Conservation (phyloP, 2,888 invertebrate genomes). For the Cosmopolites sordidus region DNA sequence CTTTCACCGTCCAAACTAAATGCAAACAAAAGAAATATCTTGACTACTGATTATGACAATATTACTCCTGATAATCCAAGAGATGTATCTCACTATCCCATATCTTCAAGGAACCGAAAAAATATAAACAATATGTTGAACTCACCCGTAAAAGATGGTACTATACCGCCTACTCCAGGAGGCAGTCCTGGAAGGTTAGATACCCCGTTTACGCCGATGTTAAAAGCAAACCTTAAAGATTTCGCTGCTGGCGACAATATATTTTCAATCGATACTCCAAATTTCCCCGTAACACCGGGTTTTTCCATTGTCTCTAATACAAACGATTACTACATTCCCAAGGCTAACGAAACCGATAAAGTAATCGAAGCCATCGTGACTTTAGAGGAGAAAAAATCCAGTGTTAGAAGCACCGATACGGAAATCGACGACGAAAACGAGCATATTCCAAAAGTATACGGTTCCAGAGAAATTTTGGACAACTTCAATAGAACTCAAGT, state of each 20-base stretch:
- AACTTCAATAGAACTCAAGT: slow-evolving; percentile 12
- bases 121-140: slow-evolving; percentile 19
- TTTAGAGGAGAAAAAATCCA: slow-evolving; percentile 21
- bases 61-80: slow-evolving; percentile 9
- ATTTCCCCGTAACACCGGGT: slow-evolving; percentile 25
- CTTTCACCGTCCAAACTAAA: slow-evolving; percentile 21
- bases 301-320: slow-evolving; percentile 10
- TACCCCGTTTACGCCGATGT: slow-evolving; percentile 25
- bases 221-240: slow-evolving; percentile 24
- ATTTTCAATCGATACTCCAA: slow-evolving; percentile 24
- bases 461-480: slow-evolving; percentile 8
- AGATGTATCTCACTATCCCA: slow-evolving; percentile 4
- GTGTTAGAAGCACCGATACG: slow-evolving; percentile 20
- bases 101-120: slow-evolving; percentile 12
- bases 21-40: slow-evolving; percentile 22
- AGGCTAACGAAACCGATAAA: slow-evolving; percentile 20
- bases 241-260: slow-evolving; percentile 13
- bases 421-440: slow-evolving; percentile 11
- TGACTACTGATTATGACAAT: slow-evolving; percentile 11
- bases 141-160: slow-evolving; percentile 16
- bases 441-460: slow-evolving; percentile 10
- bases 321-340: slow-evolving; percentile 15
- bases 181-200: not conserved
- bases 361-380: slow-evolving; percentile 15
- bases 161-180: slow-evolving; percentile 11